phyloP scores from a whole-genome alignment of 2,113 vertebrate species.

The Boleophthalmus pectinirostris region DNA sequence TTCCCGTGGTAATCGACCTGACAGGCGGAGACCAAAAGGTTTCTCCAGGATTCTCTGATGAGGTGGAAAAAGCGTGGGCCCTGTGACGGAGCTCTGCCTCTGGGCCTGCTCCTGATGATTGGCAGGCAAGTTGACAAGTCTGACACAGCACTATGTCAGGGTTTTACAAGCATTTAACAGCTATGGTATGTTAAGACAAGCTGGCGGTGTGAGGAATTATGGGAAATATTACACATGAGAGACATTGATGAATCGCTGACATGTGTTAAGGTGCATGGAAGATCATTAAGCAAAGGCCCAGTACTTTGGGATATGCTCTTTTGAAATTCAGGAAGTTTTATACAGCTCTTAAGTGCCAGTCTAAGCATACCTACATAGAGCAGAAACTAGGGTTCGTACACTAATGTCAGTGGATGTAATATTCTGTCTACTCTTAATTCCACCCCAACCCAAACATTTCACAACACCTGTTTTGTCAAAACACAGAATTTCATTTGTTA shows the following conservation, averaged over 20 bases:
- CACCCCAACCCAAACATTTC: slow-evolving; percentile 56
- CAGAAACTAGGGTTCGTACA: slow-evolving; percentile 2
- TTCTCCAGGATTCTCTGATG: slow-evolving; percentile 36
- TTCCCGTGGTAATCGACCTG: slow-evolving; percentile 58
- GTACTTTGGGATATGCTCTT: slow-evolving; percentile 33
- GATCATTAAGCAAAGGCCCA: slow-evolving; percentile 43
- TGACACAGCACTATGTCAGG: slow-evolving; percentile 16
- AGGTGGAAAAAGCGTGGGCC: slow-evolving; percentile 14
- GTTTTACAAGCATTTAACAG: slow-evolving; percentile 15
- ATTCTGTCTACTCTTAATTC: slow-evolving; percentile 21
- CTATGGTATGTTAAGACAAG: slow-evolving; percentile 11
- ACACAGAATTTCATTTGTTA: slow-evolving; percentile 67
- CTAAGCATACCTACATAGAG: slow-evolving; percentile 30
- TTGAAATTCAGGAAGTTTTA: slow-evolving; percentile 20
- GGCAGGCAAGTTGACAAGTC: slow-evolving; percentile 9
- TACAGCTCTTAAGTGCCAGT: slow-evolving; percentile 21
- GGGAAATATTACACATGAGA: neutral
- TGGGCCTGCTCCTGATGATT: slow-evolving; percentile 15
- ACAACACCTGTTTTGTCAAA: slow-evolving; percentile 64
- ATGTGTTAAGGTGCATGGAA: slow-evolving; percentile 44
- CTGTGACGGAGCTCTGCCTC: slow-evolving; percentile 12
- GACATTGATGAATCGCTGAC: neutral
- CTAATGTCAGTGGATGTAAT: neutral
- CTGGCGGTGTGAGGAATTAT: slow-evolving; percentile 2
- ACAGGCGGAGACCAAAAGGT: slow-evolving; percentile 58